Base-by-base conservation (phyloP, 2,888 invertebrate genomes). In the Acronicta psi region DNA sequence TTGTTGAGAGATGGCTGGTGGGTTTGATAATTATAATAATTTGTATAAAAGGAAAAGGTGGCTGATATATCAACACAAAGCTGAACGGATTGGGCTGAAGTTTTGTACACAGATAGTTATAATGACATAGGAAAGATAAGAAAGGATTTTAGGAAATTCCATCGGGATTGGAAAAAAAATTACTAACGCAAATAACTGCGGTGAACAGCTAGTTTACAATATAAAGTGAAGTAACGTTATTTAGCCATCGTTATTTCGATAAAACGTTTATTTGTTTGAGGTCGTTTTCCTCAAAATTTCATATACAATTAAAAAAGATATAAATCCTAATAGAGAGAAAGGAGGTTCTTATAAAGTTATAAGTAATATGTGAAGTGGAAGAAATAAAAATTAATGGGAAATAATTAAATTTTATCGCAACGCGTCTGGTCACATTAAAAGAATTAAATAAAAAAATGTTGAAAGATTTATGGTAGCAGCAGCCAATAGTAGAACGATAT, bases 331-430 rank as follows among this genome's bases (percentile, higher is more conserved):
- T 29, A 14, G 9, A 53, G 25, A 42, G 41, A 64, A 41, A 70
- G 8, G 36, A 31, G 13, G 10, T 14, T 25, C 17, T 10, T 23
- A 14, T 20, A 1, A 11, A 49, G 38, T 20, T 59, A 59, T 63
- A 61, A 59, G 55, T 53, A 55, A 68, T 47, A 70, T 46, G 46
- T 34, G 50, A 59, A 56, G 58, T 59, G 42, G 38, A 53, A 61
- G 37, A 66, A 51, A 74, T 72, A 74, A 72, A 74, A 61, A 50
- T 20, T 59, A 53, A 74, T 74, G 69, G 56, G 40, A 36, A 52
- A 69, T 67, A 69, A 74, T 77, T 72, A 75, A 74, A 61, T 69
- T 75, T 75, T 75, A 75, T 67, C 45, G 44, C 49, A 60, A 69
- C 59, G 59, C 31, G 55, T 55, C 56, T 42, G 23, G 43, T 56